Conservation (phyloP, 2,888 invertebrate species). For the Tachina grossa region DNA sequence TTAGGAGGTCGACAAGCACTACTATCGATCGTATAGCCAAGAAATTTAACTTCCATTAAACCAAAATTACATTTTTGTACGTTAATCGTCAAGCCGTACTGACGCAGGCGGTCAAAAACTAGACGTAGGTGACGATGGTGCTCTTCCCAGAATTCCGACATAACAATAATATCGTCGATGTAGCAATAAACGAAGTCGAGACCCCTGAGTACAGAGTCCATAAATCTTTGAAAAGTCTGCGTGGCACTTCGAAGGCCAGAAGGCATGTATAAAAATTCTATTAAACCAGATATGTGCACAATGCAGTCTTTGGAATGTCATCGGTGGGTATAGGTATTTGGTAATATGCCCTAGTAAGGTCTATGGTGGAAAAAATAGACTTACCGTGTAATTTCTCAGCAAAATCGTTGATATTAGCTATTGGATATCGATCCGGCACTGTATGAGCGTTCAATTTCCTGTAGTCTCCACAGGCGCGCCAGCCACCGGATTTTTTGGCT, state of each 20-base stretch:
- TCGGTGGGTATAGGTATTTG: constrained; percentile 62
- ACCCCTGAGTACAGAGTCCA: constrained; percentile 48
- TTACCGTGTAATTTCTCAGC: constrained; percentile 61
- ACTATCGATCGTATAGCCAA: background rate
- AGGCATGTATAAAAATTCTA: constrained; percentile 39
- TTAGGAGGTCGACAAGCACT: background rate
- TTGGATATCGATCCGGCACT: constrained; percentile 33
- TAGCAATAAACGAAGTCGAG: constrained; percentile 39
- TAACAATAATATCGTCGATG: constrained; percentile 51
- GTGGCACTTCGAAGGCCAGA: constrained; percentile 39
- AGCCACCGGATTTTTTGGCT: constrained; percentile 54
- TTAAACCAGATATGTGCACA: constrained; percentile 18
- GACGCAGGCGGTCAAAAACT: constrained; percentile 9
- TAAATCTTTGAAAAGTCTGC: constrained; percentile 70
- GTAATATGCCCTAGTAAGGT: constrained; percentile 62
- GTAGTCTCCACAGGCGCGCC: constrained; percentile 43
- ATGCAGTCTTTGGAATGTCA: constrained; percentile 61
- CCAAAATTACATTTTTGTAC: background rate
- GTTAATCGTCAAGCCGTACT: constrained; percentile 29
- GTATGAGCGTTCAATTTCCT: constrained; percentile 28
- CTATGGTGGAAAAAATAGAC: constrained; percentile 61
- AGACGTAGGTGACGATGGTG: constrained; percentile 18
- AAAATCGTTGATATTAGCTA: constrained; percentile 62
- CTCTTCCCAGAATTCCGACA: constrained; percentile 31
- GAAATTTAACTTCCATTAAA: background rate